Base-by-base conservation (phyloP, 2,888 invertebrate species). In the Sialis lutaria region DNA sequence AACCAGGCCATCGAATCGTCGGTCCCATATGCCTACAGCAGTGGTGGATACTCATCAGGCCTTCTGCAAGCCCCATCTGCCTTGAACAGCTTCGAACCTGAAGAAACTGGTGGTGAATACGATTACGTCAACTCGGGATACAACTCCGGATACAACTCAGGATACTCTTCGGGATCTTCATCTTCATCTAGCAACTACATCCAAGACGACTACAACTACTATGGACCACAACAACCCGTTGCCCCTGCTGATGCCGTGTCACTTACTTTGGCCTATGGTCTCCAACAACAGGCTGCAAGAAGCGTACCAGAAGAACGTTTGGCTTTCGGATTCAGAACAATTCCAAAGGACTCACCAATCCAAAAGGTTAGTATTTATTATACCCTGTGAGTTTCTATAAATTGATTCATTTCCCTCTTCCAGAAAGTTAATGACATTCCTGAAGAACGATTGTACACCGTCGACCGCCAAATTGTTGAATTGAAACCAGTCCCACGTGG, bases 391-490 rank as follows among this genome's bases (percentile, higher is more conserved):
- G 37, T 44, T 50, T 44, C 5, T 10, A 22, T 41, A 30, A 41
- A 8, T 40, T 22, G 9, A 6, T 5, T 13, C 5, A 22, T 9
- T 13, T 30, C 30, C 8, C 8, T 13, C 7, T 50, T 52, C 9
- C 41, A 56, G 51, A 50, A 55, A 41, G 52, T 48, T 30, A 56
- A 55, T 7, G 60, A 65, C 31, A 61, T 73, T 22, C 65, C 70
- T 3, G 74, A 74, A 55, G 70, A 70, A 51, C 65, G 66, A 48
- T 60, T 74, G 4, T 65, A 64, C 50, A 61, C 59, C n/a, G 55
- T 72, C n/a, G 71, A 72, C 41, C 69, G 64, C 32, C 65, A 69
- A 40, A 61, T 74, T 6, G 68, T 74, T 37, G 72, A 73, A 50
- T 56, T 72, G 22, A 69, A 67, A 51, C 53, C 56, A 6, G 49